Base-by-base conservation (phyloP, 2,113 vertebrate species). In the Tyto alba region DNA sequence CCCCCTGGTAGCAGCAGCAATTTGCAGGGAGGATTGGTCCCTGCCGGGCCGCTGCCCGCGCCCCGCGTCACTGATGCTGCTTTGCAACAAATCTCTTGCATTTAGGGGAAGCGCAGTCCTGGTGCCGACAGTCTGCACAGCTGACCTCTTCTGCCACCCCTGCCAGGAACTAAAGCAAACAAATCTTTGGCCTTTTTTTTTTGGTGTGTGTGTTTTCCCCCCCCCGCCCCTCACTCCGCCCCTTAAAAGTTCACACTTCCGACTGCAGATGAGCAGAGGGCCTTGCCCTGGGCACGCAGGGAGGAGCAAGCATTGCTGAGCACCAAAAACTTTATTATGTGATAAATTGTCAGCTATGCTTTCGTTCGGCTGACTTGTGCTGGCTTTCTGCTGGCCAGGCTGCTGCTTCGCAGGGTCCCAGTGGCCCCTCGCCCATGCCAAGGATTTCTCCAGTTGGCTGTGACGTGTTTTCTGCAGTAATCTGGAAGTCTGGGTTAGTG, bases 371-470 rank as follows among this genome's bases (percentile, higher is more conserved):
- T 29, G 30, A 50, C 34, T 8, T 7, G 36, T 10, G 16, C 8
- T 57, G 85, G 66, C 66, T 16, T 63, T 25, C 56, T 25, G 25
- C 48, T 41, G 41, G 57, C 56, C 40, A 1, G 18, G 47, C 27
- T 43, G 34, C 34, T 53, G 32, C 1, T 26, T 19, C 0, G 1
- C 50, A 3, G 36, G 43, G 25, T 16, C 38, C 16, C 12, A 23
- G 40, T 8, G n/a, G 32, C 4, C 15, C 1, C 10, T n/a, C 2
- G 1, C 52, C 36, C 32, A 9, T 1, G 0, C 25, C 34, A 2
- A 38, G 43, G 32, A 18, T 8, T 60, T 45, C 32, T 18, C 43
- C 34, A 10, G 23, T 50, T 38, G 41, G 19, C 60, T 36, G 1
- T 6, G 6, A 47, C 8, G 8, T 7, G 5, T 1, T 48, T 38